Evolutionary conservation across 2,888 invertebrate species (phyloP).

Genomic region (Tipula unca): DNA sequence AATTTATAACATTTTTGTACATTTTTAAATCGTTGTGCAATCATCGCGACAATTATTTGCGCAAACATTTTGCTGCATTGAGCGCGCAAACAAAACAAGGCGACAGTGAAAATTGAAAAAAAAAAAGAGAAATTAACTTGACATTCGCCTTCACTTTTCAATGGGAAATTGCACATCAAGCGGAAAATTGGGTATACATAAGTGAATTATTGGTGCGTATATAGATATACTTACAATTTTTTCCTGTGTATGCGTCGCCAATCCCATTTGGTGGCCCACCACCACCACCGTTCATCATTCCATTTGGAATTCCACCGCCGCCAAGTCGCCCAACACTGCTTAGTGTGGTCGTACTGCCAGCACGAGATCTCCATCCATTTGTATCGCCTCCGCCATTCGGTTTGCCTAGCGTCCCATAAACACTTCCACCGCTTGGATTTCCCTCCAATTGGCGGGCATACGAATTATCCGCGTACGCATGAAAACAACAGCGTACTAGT

Average conservation of each 20-base stretch:
- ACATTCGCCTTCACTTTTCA: not conserved
- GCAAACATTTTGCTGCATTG: not conserved
- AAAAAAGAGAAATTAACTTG: constrained; percentile 1
- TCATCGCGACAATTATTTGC: not conserved
- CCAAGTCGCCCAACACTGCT: constrained; percentile 47
- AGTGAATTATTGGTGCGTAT: not conserved
- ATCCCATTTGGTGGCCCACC: constrained; percentile 21
- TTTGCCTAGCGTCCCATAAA: constrained; percentile 46
- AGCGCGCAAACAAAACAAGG: not conserved
- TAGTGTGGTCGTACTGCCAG: constrained; percentile 52
- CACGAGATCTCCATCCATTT: constrained; percentile 47
- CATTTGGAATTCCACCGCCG: constrained; percentile 28
- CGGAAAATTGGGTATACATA: not conserved
- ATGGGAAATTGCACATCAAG: not conserved
- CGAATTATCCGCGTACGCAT: constrained; percentile 93
- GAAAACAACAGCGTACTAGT: constrained; percentile 93
- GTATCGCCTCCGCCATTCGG: constrained; percentile 32
- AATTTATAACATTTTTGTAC: not conserved
- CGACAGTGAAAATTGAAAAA: not conserved
- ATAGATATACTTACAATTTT: constrained; percentile 38
- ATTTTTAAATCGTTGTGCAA: not conserved
- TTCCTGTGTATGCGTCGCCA: constrained; percentile 41
- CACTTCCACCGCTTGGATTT: constrained; percentile 50
- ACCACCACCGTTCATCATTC: constrained; percentile 24
- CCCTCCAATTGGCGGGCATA: constrained; percentile 77